A percentile compares a stretch with the other conserved stretches of the same genome.
Conservation (phyloP, 2,797 vertebrate species). For the Siniperca scherzeri region DNA sequence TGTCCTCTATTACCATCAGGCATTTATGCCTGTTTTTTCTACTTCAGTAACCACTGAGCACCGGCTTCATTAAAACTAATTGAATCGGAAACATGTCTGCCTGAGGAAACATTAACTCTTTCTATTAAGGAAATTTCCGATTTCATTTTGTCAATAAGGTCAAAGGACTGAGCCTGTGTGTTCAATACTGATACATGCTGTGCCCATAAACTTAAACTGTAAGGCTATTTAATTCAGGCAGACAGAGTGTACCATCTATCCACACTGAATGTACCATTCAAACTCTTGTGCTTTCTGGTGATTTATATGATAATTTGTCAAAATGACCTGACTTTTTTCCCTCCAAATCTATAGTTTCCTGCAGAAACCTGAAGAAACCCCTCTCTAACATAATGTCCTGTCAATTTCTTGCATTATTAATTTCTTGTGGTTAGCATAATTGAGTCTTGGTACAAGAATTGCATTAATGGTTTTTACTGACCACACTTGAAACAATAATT, state of each 20-base stretch:
- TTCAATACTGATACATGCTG: conserved; percentile 78
- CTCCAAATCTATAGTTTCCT: conserved; percentile 11
- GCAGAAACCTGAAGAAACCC: conserved; percentile 28
- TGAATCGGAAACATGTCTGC: conserved; percentile 99
- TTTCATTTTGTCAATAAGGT: conserved; percentile 88
- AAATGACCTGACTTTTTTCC: conserved; percentile 1
- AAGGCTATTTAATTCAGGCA: conserved; percentile 42
- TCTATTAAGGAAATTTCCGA: conserved; percentile 90
- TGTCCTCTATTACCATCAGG: conserved; percentile 95
- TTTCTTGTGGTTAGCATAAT: conserved; percentile 69
- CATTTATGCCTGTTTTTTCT: conserved; percentile 98
- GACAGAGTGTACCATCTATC: conserved; percentile 6
- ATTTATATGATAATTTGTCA: conserved; percentile 35
- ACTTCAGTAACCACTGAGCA: conserved; percentile 98
- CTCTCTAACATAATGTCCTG: conserved; percentile 28
- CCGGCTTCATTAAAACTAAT: conserved; percentile 99
- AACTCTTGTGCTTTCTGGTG: conserved; percentile 16
- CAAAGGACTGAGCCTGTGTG: conserved; percentile 82
- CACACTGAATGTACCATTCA: conserved; percentile 4
- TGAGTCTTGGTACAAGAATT: conserved; percentile 70
- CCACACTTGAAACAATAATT: conserved; percentile 86
- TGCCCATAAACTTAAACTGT: conserved; percentile 62
- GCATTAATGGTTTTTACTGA: conserved; percentile 76
- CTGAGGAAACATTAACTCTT: conserved; percentile 99
- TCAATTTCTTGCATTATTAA: conserved; percentile 76